Evolutionary conservation across 2,113 vertebrate genomes (phyloP), one percentile per base, ranked within the genome.

Genomic region (Thoracochromis brauschi): DNA sequence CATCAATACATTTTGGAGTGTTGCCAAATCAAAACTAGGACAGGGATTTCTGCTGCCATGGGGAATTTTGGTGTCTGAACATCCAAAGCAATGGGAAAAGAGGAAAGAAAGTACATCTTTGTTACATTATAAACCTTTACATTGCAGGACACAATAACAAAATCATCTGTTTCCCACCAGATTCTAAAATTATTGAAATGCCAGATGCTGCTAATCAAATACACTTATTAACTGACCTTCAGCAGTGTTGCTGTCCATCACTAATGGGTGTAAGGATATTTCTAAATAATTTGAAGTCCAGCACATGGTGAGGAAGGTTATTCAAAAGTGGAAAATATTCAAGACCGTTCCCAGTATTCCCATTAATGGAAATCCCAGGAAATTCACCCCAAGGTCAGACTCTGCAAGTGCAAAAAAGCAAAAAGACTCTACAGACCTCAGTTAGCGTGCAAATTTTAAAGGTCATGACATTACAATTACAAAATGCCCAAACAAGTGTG

Each of bases 191-290:
- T 7, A 47, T 11, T 11, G 3, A 29, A 4, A 26, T 65, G 60
- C 33, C 60, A 65, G 60, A 65, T 26, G 68, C 40, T 73, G 21
- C 68, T 73, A 45, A 73, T 73, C 68, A 45, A 16, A 45, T 45
- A 2, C 38, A 73, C 38, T 73, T 73, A 73, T 45, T 73, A 42
- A 71, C 38, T 71, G 38, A 71, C 38, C 65, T 71, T 45, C 65
- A 4, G 8, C 33, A 26, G 65, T 71, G 38, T 40, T 68, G 63
- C 35, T 68, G 63, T 13, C 11, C 63, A 68, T 40, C 63, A 68
- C 19, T 40, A 68, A 68, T 21, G 35, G 63, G 0, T 68, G n/a
- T 68, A 4, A 21, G 63, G 19, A 40, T 21, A 68, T 68, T 1
- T 68, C 63, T 40, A 68, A 40, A 68, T 35, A 21, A 68, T 40